Percentiles rank a stretch among this genome's conserved stretches.
Conservation (phyloP, 2,797 vertebrate genomes). For the Trematomus bernacchii region DNA sequence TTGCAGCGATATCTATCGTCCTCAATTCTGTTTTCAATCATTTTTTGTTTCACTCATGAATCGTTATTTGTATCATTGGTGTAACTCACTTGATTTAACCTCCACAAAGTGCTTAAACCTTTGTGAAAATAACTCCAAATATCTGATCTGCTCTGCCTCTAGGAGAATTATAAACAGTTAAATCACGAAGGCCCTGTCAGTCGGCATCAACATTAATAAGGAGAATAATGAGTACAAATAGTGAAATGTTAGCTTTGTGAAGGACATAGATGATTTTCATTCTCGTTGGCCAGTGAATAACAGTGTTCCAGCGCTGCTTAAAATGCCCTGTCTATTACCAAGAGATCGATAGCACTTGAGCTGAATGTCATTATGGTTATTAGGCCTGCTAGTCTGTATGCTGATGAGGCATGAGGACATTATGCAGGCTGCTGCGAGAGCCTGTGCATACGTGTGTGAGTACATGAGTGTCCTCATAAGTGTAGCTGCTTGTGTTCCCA, state of each 20-base stretch:
- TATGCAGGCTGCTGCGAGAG: conserved; percentile 56
- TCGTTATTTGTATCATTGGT: not conserved
- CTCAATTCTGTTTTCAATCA: fast-evolving
- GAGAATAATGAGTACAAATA: conserved; percentile 44
- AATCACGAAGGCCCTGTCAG: conserved; percentile 25
- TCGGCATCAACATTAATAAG: conserved; percentile 34
- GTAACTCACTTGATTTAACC: not conserved
- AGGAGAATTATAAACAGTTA: conserved; percentile 8
- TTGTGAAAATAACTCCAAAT: not conserved
- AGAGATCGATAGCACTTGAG: conserved; percentile 79
- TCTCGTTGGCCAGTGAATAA: conserved; percentile 49
- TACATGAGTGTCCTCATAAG: conserved; percentile 52
- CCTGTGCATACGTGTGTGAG: conserved; percentile 32
- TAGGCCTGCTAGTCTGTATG: conserved; percentile 67
- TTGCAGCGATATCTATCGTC: too few species aligned
- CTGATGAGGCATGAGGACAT: conserved; percentile 72
- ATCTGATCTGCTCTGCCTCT: conserved; percentile 1
- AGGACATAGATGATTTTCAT: conserved; percentile 57
- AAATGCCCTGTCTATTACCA: conserved; percentile 63
- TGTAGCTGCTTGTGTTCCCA: conserved; percentile 47
- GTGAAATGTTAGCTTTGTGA: conserved; percentile 33
- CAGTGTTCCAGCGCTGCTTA: conserved; percentile 48
- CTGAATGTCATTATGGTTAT: conserved; percentile 80
- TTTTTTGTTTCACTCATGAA: not conserved
- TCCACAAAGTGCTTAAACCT: too few species aligned